Conservation (phyloP, 2,888 invertebrate genomes). For the Meandrusa payeni region DNA sequence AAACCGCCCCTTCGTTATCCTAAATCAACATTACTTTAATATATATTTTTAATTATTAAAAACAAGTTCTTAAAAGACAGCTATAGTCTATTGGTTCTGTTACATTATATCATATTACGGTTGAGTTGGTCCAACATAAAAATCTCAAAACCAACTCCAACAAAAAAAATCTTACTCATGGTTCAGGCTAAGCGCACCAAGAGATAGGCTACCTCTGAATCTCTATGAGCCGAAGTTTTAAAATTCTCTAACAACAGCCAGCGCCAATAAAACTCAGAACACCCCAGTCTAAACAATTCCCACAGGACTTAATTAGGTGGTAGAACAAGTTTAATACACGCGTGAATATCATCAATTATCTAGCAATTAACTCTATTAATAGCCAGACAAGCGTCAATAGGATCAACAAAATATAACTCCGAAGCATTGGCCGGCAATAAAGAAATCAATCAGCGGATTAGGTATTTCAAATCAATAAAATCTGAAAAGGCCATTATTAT, state of each 20-base stretch:
- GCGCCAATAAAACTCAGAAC: too few species aligned
- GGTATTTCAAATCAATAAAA: constrained; percentile 80
- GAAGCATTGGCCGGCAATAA: constrained; percentile 68
- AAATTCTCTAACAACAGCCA: too few species aligned
- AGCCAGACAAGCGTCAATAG: constrained; percentile 65
- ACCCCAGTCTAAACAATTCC: constrained; percentile 46
- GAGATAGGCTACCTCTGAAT: too few species aligned
- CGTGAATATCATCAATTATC: constrained; percentile 69
- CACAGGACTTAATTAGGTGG: constrained; percentile 73
- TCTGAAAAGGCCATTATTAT: constrained; percentile 64
- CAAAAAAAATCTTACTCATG: too few species aligned
- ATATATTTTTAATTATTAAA: background rate
- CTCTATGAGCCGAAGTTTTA: too few species aligned
- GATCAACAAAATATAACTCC: constrained; percentile 58
- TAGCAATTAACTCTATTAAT: constrained; percentile 72
- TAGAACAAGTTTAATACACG: constrained; percentile 65
- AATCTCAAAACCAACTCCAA: too few species aligned
- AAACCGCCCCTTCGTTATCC: background rate
- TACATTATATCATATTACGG: too few species aligned
- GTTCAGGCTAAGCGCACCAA: too few species aligned
- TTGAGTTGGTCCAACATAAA: too few species aligned
- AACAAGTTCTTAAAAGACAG: background rate
- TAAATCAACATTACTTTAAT: constrained; percentile 7
- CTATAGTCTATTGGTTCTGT: too few species aligned
- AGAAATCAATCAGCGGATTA: constrained; percentile 79